Conservation (phyloP, 2,888 invertebrate genomes). For the Eilema caniola region DNA sequence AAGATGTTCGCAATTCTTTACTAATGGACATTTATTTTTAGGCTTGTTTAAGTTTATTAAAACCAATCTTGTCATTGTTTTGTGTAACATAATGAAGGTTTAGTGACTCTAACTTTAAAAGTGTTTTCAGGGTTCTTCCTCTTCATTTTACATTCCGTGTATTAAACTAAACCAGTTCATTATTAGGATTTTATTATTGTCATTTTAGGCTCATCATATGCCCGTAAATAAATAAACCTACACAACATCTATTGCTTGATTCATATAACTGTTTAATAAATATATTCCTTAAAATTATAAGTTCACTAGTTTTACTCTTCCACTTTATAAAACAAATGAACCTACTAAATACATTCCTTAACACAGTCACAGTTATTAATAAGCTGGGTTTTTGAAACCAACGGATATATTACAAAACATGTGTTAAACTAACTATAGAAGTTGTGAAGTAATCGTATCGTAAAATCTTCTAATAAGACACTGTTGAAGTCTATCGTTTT, state of each 20-base stretch:
- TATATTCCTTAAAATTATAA: not conserved
- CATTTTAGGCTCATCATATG: constrained; percentile 22
- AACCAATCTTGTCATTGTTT: too few relatives aligned
- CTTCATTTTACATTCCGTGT: not conserved
- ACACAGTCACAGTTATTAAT: not conserved
- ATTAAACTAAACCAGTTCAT: constrained; percentile 3
- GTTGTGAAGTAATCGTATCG: constrained; percentile 29
- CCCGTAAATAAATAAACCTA: constrained; percentile 18
- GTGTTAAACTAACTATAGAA: constrained; percentile 11
- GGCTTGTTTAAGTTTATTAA: too few relatives aligned
- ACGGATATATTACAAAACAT: not conserved
- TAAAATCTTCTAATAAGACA: constrained; percentile 48
- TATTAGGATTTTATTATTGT: constrained; percentile 21
- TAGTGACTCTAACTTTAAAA: too few relatives aligned
- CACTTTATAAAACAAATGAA: constrained; percentile 8
- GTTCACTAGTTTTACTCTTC: not conserved
- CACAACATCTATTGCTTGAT: constrained; percentile 2
- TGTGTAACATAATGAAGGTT: too few relatives aligned
- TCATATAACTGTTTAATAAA: constrained; percentile 14
- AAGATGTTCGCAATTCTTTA: too few relatives aligned
- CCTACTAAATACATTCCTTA: too few relatives aligned
- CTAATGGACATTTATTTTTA: too few relatives aligned
- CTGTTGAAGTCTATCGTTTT: constrained; percentile 51
- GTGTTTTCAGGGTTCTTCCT: not conserved
- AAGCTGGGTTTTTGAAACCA: not conserved